phyloP scores from a whole-genome alignment of 2,113 vertebrate species.

The Tretioscincus oriximinensis region DNA sequence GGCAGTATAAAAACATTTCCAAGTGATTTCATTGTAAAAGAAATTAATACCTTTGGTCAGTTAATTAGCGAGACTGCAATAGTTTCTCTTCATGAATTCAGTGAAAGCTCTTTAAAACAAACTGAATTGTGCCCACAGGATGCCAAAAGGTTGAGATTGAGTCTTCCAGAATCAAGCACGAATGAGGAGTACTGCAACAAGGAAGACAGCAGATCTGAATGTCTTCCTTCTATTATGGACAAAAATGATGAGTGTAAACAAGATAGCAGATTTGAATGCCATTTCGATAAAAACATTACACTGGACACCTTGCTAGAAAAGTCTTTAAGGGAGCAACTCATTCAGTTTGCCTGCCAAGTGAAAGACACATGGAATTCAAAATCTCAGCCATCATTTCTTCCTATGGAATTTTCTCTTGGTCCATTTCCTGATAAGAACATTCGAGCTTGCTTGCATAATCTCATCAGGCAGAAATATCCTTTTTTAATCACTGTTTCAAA shows the following conservation, averaged over 20 bases:
- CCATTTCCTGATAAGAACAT: constrained; percentile 77
- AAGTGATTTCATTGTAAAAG: constrained; percentile 88
- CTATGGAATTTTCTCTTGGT: constrained; percentile 79
- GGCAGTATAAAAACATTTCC: constrained; percentile 86
- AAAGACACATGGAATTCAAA: constrained; percentile 52
- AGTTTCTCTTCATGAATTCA: neutral
- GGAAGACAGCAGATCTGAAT: neutral
- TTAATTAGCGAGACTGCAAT: constrained; percentile 43
- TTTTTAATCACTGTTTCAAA: constrained; percentile 86
- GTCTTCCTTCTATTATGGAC: neutral
- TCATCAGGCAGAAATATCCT: constrained; percentile 84
- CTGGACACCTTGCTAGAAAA: constrained; percentile 76
- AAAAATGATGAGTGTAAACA: neutral
- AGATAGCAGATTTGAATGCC: neutral
- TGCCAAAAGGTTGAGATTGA: constrained; percentile 34
- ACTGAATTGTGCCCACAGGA: neutral
- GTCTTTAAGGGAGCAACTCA: constrained; percentile 68
- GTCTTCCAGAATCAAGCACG: rapidly evolving
- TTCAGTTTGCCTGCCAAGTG: constrained; percentile 74
- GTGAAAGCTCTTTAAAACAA: neutral
- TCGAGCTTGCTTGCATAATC: constrained; percentile 82
- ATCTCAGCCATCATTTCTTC: neutral
- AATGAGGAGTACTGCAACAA: neutral
- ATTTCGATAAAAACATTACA: neutral
- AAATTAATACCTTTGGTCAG: constrained; percentile 75